These are phyloP conservation scores for Apamea sordens DNA, from an alignment of 2,888 invertebrate genomes.

Conservation along the genomic window DNA sequence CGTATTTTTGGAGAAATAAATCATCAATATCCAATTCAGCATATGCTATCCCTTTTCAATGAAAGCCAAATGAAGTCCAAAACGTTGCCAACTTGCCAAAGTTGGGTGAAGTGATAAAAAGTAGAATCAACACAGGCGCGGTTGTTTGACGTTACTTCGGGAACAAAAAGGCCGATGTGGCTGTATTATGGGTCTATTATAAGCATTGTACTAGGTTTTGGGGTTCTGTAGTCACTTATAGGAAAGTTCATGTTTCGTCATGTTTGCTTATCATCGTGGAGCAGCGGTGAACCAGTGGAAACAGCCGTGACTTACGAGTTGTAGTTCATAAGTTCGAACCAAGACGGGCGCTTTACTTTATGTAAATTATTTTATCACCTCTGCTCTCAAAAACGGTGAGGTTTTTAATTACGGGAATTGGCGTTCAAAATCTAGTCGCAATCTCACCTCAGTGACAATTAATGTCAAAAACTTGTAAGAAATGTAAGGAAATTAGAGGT, in stretches of 20 bases:
- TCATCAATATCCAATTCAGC: background rate
- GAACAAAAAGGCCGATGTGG: slow-evolving; percentile 6
- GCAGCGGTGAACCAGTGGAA: too few species aligned
- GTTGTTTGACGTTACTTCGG: slow-evolving; percentile 44
- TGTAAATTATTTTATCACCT: too few species aligned
- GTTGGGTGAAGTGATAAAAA: slow-evolving; percentile 44
- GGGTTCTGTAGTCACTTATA: background rate
- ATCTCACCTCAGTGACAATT: too few species aligned
- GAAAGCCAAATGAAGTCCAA: slow-evolving; percentile 23
- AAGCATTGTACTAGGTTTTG: slow-evolving; percentile 2
- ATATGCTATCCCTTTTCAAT: background rate
- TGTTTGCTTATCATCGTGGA: background rate
- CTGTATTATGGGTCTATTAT: slow-evolving; percentile 5
- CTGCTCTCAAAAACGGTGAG: too few species aligned
- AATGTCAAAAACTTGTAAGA: too few species aligned
- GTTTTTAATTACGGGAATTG: too few species aligned
- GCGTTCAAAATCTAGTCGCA: too few species aligned
- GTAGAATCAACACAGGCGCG: slow-evolving; percentile 46
- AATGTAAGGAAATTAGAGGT: too few species aligned
- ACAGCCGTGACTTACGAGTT: too few species aligned
- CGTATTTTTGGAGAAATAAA: background rate
- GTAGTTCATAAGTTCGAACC: too few species aligned
- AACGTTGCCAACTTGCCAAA: background rate
- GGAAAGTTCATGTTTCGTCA: background rate
- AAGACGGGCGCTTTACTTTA: too few species aligned